phyloP scores from a whole-genome alignment of 2,888 invertebrate species.

The Cerastis rubricosa region DNA sequence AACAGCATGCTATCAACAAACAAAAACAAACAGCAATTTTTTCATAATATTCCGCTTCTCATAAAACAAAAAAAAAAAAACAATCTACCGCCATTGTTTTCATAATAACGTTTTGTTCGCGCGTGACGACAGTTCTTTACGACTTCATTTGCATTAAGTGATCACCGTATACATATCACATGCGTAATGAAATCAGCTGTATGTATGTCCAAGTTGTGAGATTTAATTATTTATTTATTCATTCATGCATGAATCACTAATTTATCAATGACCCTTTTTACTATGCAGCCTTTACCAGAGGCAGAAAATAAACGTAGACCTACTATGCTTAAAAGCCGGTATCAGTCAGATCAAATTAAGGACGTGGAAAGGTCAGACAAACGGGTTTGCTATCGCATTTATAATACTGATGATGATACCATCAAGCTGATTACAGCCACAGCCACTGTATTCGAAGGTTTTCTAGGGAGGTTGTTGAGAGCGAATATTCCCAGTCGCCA shows the following conservation, averaged over 20 bases:
- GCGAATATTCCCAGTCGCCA: too few species aligned
- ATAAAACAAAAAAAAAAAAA: slow-evolving; percentile 14
- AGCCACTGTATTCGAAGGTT: too few species aligned
- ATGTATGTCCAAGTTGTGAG: slow-evolving; percentile 2
- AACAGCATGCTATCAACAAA: too few species aligned
- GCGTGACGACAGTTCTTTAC: slow-evolving; percentile 11
- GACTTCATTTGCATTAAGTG: slow-evolving; percentile 14
- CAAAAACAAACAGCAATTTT: too few species aligned
- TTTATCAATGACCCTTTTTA: slow-evolving; percentile 29
- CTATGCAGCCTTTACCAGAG: not conserved
- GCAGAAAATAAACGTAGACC: not conserved
- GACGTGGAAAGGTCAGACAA: not conserved
- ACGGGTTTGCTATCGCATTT: too few species aligned
- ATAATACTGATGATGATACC: too few species aligned
- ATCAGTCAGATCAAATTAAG: not conserved
- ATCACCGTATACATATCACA: not conserved
- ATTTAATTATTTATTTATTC: slow-evolving; percentile 25
- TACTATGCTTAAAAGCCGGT: not conserved
- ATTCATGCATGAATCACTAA: slow-evolving; percentile 36
- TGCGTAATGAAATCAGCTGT: slow-evolving; percentile 37
- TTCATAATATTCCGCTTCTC: not conserved
- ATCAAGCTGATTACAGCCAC: too few species aligned
- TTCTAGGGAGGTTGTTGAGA: too few species aligned
- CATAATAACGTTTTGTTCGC: slow-evolving; percentile 33
- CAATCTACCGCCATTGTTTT: slow-evolving; percentile 11